Percentiles rank a stretch among this genome's conserved stretches.
Evolutionary conservation across 2,888 invertebrate genomes (phyloP).

Genomic region (Lordiphosa andalusiaca): DNA sequence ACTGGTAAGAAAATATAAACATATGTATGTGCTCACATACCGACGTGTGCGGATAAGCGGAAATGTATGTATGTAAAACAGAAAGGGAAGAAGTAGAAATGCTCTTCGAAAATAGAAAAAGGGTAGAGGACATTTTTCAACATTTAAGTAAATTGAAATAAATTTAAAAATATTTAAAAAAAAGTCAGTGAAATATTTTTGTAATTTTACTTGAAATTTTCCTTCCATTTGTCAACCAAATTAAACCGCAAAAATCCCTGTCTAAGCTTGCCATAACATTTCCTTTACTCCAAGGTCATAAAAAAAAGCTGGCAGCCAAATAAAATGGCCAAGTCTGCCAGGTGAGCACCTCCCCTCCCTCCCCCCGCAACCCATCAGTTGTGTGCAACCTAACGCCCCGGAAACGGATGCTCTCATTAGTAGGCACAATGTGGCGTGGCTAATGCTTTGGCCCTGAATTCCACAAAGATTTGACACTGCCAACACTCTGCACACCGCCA

Average conservation of each 20-base stretch:
- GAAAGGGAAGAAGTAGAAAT: too few relatives aligned
- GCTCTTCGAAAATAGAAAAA: too few relatives aligned
- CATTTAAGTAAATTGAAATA: too few relatives aligned
- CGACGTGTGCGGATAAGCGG: too few relatives aligned
- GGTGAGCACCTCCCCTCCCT: background rate
- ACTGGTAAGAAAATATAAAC: background rate
- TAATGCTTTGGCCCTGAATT: conserved; percentile 23
- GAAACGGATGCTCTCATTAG: conserved; percentile 63
- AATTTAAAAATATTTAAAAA: too few relatives aligned
- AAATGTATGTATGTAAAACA: too few relatives aligned
- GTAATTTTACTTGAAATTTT: too few relatives aligned
- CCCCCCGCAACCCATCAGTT: conserved; percentile 18
- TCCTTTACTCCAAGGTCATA: conserved; percentile 17
- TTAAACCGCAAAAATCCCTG: conserved; percentile 3
- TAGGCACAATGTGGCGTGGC: conserved; percentile 50
- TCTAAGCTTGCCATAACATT: conserved; percentile 25
- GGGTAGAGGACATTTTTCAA: too few relatives aligned
- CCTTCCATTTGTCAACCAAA: too few relatives aligned
- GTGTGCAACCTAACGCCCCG: conserved; percentile 25
- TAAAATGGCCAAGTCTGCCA: conserved; percentile 13
- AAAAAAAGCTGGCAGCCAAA: conserved; percentile 26
- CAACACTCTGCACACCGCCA: background rate
- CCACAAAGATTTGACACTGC: conserved; percentile 5
- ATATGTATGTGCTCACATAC: background rate
- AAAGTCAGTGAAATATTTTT: too few relatives aligned